These are phyloP conservation scores for Meteorus colon DNA, from an alignment of 2,888 invertebrate species.

Conservation along the genomic window DNA sequence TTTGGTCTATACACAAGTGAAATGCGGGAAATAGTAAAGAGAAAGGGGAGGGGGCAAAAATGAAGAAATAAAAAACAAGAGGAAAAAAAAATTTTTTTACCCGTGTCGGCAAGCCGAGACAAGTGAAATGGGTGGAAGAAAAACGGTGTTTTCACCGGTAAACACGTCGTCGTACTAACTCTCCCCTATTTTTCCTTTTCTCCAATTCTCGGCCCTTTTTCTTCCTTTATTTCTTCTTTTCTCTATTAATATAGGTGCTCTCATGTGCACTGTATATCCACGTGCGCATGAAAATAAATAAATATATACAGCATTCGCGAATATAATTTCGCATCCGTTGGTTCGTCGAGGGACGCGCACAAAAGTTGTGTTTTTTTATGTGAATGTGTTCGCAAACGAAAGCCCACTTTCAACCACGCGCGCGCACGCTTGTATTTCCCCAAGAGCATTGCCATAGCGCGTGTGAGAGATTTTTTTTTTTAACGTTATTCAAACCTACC, in stretches of 20 bases:
- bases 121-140: conserved; percentile 49
- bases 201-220: background rate
- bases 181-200: background rate
- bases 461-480: conserved; percentile 28
- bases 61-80: background rate
- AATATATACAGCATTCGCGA: conserved; percentile 26
- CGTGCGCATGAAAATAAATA: background rate
- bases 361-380: conserved; percentile 37
- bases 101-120: conserved; percentile 19
- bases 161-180: conserved; percentile 45
- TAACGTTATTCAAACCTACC: conserved; percentile 47
- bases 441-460: conserved; percentile 1
- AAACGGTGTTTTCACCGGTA: conserved; percentile 51
- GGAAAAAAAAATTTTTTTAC: conserved; percentile 15
- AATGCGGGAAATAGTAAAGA: background rate
- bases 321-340: conserved; percentile 50
- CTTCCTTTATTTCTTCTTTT: conserved; percentile 13
- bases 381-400: conserved; percentile 41
- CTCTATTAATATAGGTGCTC: conserved; percentile 19
- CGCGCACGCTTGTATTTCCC: conserved; percentile 36
- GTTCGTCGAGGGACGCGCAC: conserved; percentile 11
- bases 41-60: background rate
- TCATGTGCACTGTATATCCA: background rate
- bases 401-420: conserved; percentile 49
- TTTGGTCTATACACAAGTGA: conserved; percentile 21